Percentiles rank a stretch among this genome's conserved stretches.
Conservation (phyloP, 2,113 vertebrate species). For the Campylomormyrus numenius region DNA sequence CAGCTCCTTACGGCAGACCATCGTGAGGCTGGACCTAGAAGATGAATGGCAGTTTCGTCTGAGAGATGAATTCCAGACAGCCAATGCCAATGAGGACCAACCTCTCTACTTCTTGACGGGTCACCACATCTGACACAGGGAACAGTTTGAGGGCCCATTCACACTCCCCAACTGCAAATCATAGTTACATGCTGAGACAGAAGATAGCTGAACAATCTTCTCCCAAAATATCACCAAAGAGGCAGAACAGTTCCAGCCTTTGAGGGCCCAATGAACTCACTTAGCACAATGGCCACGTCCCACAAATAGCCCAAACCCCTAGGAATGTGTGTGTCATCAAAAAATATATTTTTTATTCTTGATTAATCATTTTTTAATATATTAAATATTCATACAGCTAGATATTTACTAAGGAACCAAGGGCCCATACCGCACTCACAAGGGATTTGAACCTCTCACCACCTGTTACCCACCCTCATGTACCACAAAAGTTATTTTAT, state of each 20-base stretch:
- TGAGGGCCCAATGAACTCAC: background rate
- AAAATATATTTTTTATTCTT: background rate
- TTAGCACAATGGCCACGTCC: background rate
- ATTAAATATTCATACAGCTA: background rate
- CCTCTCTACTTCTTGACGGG: conserved; percentile 95
- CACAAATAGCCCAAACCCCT: background rate
- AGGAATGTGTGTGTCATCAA: background rate
- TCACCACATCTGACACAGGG: conserved; percentile 73
- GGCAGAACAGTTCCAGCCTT: background rate
- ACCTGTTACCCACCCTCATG: background rate
- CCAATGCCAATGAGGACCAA: conserved; percentile 86
- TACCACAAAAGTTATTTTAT: background rate
- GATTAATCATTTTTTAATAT: background rate
- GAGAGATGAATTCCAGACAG: conserved; percentile 94
- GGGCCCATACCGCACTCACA: background rate
- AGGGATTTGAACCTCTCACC: background rate
- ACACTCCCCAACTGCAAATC: background rate
- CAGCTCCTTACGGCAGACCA: conserved; percentile 89
- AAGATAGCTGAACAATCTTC: background rate
- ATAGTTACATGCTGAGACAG: background rate
- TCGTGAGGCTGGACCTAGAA: conserved; percentile 87
- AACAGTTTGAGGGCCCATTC: background rate
- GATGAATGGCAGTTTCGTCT: conserved; percentile 97
- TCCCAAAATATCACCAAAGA: background rate
- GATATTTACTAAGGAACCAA: background rate